Evolutionary conservation across 2,797 vertebrate genomes (phyloP), one percentile per base, ranked within the genome.

Genomic region (Urophycis tenuis): DNA sequence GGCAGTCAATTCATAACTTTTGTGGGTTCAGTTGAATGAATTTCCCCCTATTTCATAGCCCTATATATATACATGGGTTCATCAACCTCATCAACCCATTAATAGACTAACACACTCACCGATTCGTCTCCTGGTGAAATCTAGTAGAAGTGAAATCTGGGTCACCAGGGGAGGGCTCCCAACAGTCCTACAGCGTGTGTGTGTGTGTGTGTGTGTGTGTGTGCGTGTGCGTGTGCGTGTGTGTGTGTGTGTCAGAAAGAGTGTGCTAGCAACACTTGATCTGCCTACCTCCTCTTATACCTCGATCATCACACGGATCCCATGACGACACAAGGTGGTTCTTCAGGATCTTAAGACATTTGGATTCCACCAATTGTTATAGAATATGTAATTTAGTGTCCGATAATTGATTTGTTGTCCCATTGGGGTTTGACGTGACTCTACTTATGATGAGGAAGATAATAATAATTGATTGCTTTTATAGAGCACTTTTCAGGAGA

Each of bases 151-250:
- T 9, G 53, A 60, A 22, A 60, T 60, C 22, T 60, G 53, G 53
- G 53, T 60, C 53, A 60, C 6, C 53, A 25, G 22, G 53, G 19
- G 53, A 25, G 22, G 53, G 22, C 45, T 22, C 45, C 45, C 0
- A n/a, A 25, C 22, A 10, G 22, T 60, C 22, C n/a, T n/a, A n/a
- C n/a, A n/a, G 29, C n/a, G 4, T 64, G 45, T 75, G n/a, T 73
- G 72, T 36, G 72, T 69, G 64, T 36, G 72, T 41, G 22, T n/a
- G 41, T 71, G 32, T 35, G 41, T 72, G 32, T 73, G 29, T 45
- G 30, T 49, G 32, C 41, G 45, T 70, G 29, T 11, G 49, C 14
- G 45, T 29, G n/a, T 22, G 32, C 22, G 36, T 34, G 72, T 19
- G 45, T 53, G 17, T 53, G 17, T 45, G 12, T 1, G 4, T 15